Conservation (phyloP, 2,797 vertebrate species). For the Micrastur ruficollis region DNA sequence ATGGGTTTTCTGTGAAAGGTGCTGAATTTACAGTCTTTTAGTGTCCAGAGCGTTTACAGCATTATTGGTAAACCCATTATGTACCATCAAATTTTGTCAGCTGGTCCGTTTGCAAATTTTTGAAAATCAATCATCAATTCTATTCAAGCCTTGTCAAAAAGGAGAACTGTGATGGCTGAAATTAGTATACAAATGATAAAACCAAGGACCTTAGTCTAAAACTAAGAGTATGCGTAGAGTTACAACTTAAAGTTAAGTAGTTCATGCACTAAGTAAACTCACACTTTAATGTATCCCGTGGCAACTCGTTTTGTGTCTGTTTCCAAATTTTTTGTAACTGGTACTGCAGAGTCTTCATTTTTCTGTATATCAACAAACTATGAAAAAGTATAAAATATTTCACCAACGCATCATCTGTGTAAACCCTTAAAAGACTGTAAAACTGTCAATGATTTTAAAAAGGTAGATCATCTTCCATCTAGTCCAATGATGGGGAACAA, state of each 20-base stretch:
- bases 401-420: background rate
- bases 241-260: background rate
- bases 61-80: background rate
- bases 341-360: background rate
- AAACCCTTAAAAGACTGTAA: background rate
- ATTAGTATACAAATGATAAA: background rate
- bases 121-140: background rate
- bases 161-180: background rate
- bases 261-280: background rate
- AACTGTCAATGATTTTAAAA: background rate
- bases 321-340: background rate
- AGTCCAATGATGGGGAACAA: background rate
- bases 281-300: background rate
- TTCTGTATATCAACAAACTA: background rate
- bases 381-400: background rate
- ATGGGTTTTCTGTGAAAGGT: background rate
- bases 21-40: background rate
- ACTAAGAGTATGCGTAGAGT: background rate
- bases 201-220: background rate
- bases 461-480: background rate
- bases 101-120: background rate
- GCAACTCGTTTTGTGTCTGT: background rate
- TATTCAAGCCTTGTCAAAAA: background rate
- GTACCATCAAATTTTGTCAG: background rate
- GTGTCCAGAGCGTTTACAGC: background rate